Percentiles rank a stretch among this genome's conserved stretches.
Conservation (phyloP, 2,113 vertebrate genomes). For the Thamnophis sirtalis region DNA sequence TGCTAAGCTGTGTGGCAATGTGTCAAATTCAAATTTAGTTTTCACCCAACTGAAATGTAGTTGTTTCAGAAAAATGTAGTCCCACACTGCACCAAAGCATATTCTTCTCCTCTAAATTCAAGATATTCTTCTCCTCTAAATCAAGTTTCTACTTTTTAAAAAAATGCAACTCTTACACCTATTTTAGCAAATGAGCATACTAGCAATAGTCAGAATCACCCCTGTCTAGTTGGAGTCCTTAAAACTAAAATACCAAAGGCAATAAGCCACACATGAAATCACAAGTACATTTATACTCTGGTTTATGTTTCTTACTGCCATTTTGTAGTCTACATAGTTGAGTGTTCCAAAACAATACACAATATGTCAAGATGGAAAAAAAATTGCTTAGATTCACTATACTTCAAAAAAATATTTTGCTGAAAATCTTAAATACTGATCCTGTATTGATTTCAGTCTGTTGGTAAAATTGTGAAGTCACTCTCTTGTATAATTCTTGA, state of each 20-base stretch:
- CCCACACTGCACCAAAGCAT: not conserved
- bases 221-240: not conserved
- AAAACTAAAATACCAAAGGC: not conserved
- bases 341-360: not conserved
- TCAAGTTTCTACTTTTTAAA: not conserved
- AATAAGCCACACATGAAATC: not conserved
- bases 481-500: not conserved
- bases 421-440: not conserved
- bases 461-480: not conserved
- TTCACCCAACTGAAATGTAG: not conserved
- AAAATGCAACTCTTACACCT: not conserved
- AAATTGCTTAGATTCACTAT: not conserved
- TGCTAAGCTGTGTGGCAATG: not conserved
- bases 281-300: not conserved
- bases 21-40: not conserved
- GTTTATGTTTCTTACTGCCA: not conserved
- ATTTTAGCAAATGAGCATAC: not conserved
- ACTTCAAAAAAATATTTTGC: not conserved
- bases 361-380: not conserved
- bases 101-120: not conserved
- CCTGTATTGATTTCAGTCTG: not conserved
- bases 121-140: not conserved
- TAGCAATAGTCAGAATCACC: not conserved
- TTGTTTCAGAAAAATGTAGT: not conserved
- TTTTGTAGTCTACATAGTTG: not conserved